Evolutionary conservation across 2,113 vertebrate species (phyloP).

Genomic region (Rhipidura dahli): DNA sequence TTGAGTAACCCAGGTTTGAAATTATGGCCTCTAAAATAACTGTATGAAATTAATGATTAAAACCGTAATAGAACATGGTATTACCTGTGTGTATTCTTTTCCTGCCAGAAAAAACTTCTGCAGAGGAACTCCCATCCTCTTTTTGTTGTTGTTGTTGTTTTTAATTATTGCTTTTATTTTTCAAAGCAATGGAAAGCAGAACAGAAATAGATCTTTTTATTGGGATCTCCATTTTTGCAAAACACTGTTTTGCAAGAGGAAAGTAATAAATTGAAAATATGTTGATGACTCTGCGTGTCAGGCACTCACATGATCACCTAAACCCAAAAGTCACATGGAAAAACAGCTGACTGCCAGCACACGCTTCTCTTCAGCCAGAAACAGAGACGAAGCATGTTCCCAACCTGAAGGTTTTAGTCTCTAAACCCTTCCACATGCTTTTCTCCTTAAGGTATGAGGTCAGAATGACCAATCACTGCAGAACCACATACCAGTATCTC

Average conservation of each 20-base stretch:
- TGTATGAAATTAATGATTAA: background rate
- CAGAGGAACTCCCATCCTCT: background rate
- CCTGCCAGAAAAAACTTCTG: background rate
- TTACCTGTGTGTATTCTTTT: background rate
- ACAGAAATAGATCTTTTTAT: background rate
- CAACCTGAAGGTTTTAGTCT: background rate
- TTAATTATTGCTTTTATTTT: background rate
- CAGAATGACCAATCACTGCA: background rate
- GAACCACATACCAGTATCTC: background rate
- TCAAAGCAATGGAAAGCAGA: background rate
- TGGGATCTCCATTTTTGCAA: rapidly evolving
- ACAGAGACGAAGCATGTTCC: background rate
- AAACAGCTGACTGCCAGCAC: background rate
- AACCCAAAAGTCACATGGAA: background rate
- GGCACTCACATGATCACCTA: background rate
- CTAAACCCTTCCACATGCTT: background rate
- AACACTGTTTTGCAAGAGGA: background rate
- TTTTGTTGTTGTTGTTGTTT: background rate
- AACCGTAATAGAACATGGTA: background rate
- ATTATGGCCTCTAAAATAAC: background rate
- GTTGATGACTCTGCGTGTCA: background rate
- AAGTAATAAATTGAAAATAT: background rate
- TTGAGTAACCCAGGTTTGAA: background rate
- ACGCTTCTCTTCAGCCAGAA: background rate
- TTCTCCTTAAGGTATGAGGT: background rate